Evolutionary conservation across 2,113 vertebrate species (phyloP), one percentile per base, ranked within the genome.

Genomic region (Rhabdornis inornatus): DNA sequence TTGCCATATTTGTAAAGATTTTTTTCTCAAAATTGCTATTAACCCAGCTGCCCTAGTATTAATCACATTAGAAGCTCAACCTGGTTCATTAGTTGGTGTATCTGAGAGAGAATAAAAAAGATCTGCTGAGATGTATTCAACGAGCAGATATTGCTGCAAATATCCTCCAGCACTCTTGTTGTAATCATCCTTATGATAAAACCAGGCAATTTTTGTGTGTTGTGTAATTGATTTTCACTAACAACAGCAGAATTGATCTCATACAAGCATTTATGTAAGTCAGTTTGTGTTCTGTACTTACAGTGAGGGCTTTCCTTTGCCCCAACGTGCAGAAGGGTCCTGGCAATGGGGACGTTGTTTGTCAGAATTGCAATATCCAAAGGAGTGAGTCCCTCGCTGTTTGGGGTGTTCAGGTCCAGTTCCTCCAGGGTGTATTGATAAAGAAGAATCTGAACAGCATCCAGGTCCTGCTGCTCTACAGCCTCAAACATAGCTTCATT

Each of bases 341-440:
- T 98, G 59, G 99, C 99, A 65, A 99, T 99, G 79, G 99, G 99
- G 44, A 98, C 97, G 13, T 99, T 99, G 97, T 99, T 99, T 91
- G 99, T 99, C 99, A 99, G 98, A 94, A 99, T 97, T 90, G 99
- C 98, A 52, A 99, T 98, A 91, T 99, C 99, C 68, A 99, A 97
- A 11, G 99, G 98, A 3, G 98, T 99, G 70, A 99, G 92, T 28
- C 99, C 99, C 88, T 99, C 99, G 7, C 98, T 99, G 97, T 99
- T 99, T 11, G 99, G 99, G 0, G 99, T 99, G 97, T 99, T 99
- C 75, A 99, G 98, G 95, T 99, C 99, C 96, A 99, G 97, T n/a
- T 99, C 99, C 23, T 99, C 99, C 3, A 97, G 92, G 0, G 98
- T 98, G 79, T 98, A 99, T 93, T 99, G 99, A 92, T 98, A 98